These are phyloP conservation scores for Cheilinus undulatus DNA, from an alignment of 2,113 vertebrate species.

Conservation along the genomic window DNA sequence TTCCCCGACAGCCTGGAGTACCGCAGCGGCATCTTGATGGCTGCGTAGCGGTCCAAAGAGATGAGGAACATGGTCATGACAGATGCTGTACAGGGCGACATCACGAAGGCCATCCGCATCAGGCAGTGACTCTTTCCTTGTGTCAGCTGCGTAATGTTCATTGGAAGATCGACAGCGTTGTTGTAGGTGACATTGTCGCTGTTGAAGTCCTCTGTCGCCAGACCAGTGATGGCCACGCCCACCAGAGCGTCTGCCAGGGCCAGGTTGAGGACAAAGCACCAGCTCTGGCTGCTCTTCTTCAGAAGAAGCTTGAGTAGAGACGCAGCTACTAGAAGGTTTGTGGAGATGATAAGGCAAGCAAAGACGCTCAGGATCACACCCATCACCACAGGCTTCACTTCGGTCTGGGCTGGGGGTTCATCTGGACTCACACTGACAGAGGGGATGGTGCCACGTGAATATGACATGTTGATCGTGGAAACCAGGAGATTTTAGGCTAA, in stretches of 20 bases:
- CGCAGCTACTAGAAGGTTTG: constrained; percentile 84
- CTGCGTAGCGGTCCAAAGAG: constrained; percentile 91
- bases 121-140: constrained; percentile 82
- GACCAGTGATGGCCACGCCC: constrained; percentile 85
- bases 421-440: background rate
- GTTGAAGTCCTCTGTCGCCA: constrained; percentile 85
- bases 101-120: constrained; percentile 89
- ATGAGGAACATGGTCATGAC: constrained; percentile 91
- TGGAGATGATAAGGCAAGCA: constrained; percentile 87
- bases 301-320: constrained; percentile 84
- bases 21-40: constrained; percentile 89
- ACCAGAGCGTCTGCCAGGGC: constrained; percentile 88
- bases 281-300: constrained; percentile 83
- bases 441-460: background rate
- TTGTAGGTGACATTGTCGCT: background rate
- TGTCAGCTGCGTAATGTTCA: constrained; percentile 17
- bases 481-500: background rate
- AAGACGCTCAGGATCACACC: constrained; percentile 84
- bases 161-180: background rate
- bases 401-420: background rate
- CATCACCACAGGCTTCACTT: constrained; percentile 44
- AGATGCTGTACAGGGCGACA: constrained; percentile 87
- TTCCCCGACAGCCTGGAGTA: constrained; percentile 85
- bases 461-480: constrained; percentile 10
- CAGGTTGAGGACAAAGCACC: constrained; percentile 91